Percentiles rank a stretch among this genome's conserved stretches.
Evolutionary conservation across 2,888 invertebrate species (phyloP).

Genomic region (Ormyrus rosae): DNA sequence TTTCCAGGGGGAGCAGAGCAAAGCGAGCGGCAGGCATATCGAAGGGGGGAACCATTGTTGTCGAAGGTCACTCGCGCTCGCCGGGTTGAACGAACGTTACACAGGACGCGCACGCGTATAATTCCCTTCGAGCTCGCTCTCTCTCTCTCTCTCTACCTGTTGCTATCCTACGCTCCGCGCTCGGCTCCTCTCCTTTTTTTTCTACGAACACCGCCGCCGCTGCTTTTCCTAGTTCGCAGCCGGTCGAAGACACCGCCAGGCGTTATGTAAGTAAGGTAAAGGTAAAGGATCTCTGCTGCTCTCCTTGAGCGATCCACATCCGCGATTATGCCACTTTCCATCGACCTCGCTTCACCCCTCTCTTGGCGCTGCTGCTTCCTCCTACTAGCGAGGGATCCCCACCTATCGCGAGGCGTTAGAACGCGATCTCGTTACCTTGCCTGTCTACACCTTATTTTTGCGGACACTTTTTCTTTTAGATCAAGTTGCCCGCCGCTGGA

Average conservation of each 20-base stretch:
- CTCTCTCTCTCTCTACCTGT: conserved; percentile 54
- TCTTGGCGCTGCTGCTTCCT: no score
- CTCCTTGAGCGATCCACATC: conserved; percentile 71
- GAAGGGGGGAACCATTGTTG: conserved; percentile 27
- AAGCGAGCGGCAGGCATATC: neutral
- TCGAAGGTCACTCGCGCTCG: conserved; percentile 52
- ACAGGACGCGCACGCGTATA: conserved; percentile 44
- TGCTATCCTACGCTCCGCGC: conserved; percentile 23
- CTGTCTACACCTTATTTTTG: neutral
- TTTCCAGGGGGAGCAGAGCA: no score
- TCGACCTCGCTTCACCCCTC: conserved; percentile 66
- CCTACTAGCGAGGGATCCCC: no score
- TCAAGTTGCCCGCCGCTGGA: no score
- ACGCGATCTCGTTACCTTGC: neutral
- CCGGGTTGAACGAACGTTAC: conserved; percentile 55
- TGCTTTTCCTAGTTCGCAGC: neutral
- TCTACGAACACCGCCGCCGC: neutral
- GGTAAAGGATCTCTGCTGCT: conserved; percentile 67
- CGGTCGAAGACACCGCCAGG: conserved; percentile 59
- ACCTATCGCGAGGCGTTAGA: neutral
- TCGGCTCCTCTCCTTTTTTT: conserved; percentile 10
- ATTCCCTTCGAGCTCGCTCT: conserved; percentile 57
- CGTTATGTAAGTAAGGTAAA: conserved; percentile 72
- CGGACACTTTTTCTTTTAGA: neutral
- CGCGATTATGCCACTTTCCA: conserved; percentile 73